Conservation (phyloP, 2,797 vertebrate genomes). For the Silurus lanzhouensis region DNA sequence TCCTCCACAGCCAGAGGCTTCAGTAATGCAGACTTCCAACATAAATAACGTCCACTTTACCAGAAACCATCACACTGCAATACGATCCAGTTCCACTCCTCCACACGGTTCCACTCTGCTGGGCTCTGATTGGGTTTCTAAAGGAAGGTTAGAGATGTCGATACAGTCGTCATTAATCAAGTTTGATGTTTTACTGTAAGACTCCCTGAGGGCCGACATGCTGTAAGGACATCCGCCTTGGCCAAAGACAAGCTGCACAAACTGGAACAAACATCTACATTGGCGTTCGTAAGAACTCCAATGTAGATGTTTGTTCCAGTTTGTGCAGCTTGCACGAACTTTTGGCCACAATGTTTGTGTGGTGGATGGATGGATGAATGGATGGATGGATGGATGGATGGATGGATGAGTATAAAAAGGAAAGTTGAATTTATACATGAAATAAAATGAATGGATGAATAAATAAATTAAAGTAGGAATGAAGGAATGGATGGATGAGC, state of each 20-base stretch:
- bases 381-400: no score
- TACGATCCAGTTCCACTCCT: conserved; percentile 33
- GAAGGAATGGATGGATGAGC: background rate
- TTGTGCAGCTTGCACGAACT: no score
- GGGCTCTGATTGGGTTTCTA: conserved; percentile 15
- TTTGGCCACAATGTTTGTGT: no score
- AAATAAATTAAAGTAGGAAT: background rate
- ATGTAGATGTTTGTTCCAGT: no score
- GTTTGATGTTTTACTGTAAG: conserved; percentile 30
- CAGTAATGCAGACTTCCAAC: conserved; percentile 15
- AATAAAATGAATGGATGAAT: no score
- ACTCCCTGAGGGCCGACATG: conserved; percentile 13
- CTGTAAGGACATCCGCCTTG: conserved; percentile 4
- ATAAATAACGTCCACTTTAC: conserved; percentile 46
- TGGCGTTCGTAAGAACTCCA: background rate
- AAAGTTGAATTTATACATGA: no score
- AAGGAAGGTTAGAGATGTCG: conserved; percentile 29
- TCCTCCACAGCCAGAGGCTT: conserved; percentile 21
- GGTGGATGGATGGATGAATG: no score
- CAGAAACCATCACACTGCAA: conserved; percentile 39
- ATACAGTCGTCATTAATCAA: conserved; percentile 33
- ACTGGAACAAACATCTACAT: background rate
- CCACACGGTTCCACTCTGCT: conserved; percentile 10
- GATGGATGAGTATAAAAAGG: no score
- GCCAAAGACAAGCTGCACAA: conserved; percentile 6